These are phyloP conservation scores for Lutraria rhynchaena DNA, from an alignment of 1,140 invertebrate species.

Conservation along the genomic window DNA sequence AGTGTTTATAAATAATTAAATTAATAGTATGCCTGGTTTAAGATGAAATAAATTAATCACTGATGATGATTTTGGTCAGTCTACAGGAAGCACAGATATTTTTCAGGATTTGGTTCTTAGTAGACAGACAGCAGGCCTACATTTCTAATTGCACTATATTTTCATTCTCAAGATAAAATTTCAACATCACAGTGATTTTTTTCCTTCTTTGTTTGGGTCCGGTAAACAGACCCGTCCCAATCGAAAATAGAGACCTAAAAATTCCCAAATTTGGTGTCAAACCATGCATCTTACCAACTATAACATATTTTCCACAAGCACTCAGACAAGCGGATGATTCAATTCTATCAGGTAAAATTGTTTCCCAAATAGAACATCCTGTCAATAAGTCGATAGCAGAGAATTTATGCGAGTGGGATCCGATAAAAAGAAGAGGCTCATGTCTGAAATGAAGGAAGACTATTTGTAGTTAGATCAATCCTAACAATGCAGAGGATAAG, in stretches of 20 bases:
- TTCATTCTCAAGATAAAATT: slow-evolving; percentile 5
- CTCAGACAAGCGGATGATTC: slow-evolving; percentile 84
- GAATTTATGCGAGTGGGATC: slow-evolving; percentile 86
- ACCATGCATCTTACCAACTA: slow-evolving; percentile 77
- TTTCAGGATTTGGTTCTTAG: not conserved
- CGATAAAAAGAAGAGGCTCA: slow-evolving; percentile 81
- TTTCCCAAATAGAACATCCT: slow-evolving; percentile 80
- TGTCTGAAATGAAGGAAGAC: slow-evolving; percentile 25
- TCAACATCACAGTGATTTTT: slow-evolving; percentile 1
- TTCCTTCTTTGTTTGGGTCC: no score
- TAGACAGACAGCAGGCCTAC: not conserved
- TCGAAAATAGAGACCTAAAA: not conserved
- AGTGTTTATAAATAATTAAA: no score
- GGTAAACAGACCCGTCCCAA: not conserved
- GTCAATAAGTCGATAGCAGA: slow-evolving; percentile 83
- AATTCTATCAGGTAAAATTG: slow-evolving; percentile 83
- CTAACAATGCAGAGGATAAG: no score
- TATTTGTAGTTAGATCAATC: no score
- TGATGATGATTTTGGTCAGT: not conserved
- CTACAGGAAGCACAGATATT: no score
- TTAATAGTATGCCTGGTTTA: no score
- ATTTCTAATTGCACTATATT: not conserved
- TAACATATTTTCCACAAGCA: slow-evolving; percentile 78
- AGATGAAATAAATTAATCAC: no score
- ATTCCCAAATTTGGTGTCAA: not conserved